Conservation (phyloP, 2,888 invertebrate genomes). For the Neoaliturus tenellus region DNA sequence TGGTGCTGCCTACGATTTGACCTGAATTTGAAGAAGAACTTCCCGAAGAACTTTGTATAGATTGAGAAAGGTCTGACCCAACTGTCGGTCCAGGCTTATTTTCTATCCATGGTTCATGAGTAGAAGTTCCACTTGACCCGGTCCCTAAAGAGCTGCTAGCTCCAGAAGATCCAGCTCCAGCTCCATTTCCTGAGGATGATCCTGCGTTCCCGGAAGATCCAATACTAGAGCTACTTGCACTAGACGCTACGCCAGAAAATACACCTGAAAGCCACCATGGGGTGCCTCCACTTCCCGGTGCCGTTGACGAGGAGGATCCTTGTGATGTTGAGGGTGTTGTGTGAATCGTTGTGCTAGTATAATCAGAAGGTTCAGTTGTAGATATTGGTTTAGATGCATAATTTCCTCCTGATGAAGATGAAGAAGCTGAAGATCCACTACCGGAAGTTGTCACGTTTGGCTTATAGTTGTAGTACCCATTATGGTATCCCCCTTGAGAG, state of each 20-base stretch:
- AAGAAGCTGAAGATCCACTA: neutral
- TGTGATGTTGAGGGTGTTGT: neutral
- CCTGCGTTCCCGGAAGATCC: neutral
- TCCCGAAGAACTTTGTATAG: neutral
- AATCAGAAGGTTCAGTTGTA: neutral
- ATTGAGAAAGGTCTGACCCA: neutral
- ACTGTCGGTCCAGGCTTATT: neutral
- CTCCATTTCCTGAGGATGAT: neutral
- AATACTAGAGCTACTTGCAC: too few species aligned
- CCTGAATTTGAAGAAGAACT: neutral
- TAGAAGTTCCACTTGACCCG: neutral
- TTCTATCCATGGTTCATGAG: neutral
- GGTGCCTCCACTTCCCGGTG: neutral
- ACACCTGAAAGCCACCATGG: slow-evolving; percentile 1
- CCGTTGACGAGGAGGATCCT: neutral
- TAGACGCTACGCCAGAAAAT: neutral
- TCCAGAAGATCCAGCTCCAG: neutral
- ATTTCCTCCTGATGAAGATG: neutral
- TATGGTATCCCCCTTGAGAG: neutral
- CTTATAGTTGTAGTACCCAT: neutral
- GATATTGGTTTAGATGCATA: neutral
- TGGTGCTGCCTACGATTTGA: neutral
- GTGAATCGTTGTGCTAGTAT: neutral
- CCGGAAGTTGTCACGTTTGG: neutral
- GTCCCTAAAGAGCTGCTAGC: neutral